phyloP scores from a whole-genome alignment of 2,797 vertebrate species.

The Microchirus variegatus region DNA sequence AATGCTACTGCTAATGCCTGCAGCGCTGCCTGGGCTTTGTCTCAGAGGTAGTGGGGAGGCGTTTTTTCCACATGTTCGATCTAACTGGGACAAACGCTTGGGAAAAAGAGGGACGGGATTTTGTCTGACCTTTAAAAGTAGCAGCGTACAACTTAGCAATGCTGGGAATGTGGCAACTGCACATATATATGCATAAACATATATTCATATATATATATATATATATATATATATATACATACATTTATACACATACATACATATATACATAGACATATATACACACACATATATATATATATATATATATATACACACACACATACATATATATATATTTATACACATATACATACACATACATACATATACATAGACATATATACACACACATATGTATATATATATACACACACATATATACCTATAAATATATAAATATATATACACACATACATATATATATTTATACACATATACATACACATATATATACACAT shows the following conservation, averaged over 20 bases:
- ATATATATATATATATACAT: too few species aligned
- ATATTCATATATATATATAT: background rate
- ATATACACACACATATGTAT: too few species aligned
- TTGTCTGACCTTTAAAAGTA: slow-evolving; percentile 45
- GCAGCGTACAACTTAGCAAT: background rate
- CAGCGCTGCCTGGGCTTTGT: slow-evolving; percentile 61
- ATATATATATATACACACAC: slow-evolving; percentile 5
- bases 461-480: background rate
- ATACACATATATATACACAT: background rate
- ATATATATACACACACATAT: too few species aligned
- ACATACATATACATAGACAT: background rate
- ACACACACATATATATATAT: slow-evolving; percentile 2
- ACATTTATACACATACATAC: too few species aligned
- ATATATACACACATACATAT: background rate
- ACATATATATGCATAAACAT: slow-evolving; percentile 1
- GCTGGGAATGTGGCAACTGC: slow-evolving; percentile 1
- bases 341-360: background rate
- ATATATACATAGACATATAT: too few species aligned
- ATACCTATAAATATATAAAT: too few species aligned
- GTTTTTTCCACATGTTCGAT: slow-evolving; percentile 30
- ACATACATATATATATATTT: slow-evolving; percentile 4
- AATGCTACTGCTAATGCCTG: slow-evolving; percentile 73
- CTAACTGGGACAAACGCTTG: slow-evolving; percentile 57
- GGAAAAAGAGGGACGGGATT: slow-evolving; percentile 18
- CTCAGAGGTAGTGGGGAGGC: slow-evolving; percentile 47